Evolutionary conservation across 2,113 vertebrate genomes (phyloP).

Genomic region (Sapajus apella): DNA sequence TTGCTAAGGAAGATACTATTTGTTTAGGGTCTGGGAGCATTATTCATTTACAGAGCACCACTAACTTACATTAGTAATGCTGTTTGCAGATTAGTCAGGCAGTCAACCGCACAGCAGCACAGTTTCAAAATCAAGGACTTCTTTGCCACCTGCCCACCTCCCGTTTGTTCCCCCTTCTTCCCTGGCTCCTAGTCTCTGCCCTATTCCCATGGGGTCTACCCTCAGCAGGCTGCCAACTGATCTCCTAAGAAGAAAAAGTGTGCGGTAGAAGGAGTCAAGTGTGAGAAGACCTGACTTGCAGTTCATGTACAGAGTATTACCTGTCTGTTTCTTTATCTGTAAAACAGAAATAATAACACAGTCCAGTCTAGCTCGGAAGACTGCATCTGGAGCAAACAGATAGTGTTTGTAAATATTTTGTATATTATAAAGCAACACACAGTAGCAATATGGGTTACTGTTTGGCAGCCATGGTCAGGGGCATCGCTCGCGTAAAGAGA

Average conservation of each 20-base stretch:
- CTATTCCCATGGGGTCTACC: background rate
- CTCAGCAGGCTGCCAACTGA: background rate
- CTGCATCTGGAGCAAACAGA: background rate
- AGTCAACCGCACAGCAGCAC: rapidly evolving
- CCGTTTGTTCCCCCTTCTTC: too few relatives aligned
- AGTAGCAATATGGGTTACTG: background rate
- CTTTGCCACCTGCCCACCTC: too few relatives aligned
- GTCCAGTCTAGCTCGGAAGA: background rate
- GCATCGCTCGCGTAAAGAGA: too few relatives aligned
- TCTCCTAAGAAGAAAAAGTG: background rate
- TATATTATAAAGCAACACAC: too few relatives aligned
- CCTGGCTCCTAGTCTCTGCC: background rate
- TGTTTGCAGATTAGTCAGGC: background rate
- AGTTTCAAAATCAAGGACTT: background rate
- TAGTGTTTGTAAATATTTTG: background rate
- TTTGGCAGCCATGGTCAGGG: background rate
- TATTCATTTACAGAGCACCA: background rate
- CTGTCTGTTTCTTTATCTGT: background rate
- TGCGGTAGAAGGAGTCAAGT: background rate
- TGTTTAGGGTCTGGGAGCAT: background rate
- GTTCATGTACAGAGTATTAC: rapidly evolving
- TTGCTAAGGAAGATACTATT: background rate
- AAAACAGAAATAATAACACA: background rate
- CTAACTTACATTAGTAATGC: rapidly evolving
- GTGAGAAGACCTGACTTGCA: background rate